Evolutionary conservation across 2,797 vertebrate species (phyloP), one percentile per base, ranked within the genome.

Genomic region (Sebastes trivittatus): DNA sequence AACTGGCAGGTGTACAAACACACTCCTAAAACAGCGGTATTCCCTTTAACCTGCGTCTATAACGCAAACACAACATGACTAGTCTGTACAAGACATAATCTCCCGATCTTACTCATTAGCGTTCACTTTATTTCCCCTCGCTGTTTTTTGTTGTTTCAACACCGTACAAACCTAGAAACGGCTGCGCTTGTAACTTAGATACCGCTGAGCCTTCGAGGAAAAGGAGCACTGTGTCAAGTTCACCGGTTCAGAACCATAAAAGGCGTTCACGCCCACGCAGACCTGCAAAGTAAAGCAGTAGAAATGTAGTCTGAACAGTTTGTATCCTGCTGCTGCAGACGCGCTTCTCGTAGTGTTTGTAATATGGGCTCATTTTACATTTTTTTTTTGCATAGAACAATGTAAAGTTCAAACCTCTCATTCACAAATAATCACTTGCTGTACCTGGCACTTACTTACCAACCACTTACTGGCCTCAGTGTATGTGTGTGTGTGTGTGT

Each of bases 161-260:
- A 69, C 69, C 30, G 72, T 52, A 46, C 38, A 76, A 83, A 86
- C 63, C 72, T 67, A 6, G 27, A 83, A 87, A 80, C 54, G 22
- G 61, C 55, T 78, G 27, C 10, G 30, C 70, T 52, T 70, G 89
- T 89, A 88, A 86, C 92, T 87, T 87, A 88, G 90, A 92, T 89
- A 93, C 86, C 0, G 18, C 71, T 36, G 72, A 91, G 90, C 86
- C 89, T 89, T 93, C 72, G 83, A 93, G 89, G 85, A 38, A 88
- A 92, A 87, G 55, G 76, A 89, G 87, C 83, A 87, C 65, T 75
- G 88, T 89, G 90, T 92, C 85, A 89, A 90, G 91, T 89, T 90
- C 79, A 81, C 54, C 13, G 3, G 88, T 91, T 90, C 85, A 77
- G 62, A 82, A 84, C 78, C 75, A 82, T 91, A 92, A 92, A 92